Conservation (phyloP, 2,113 vertebrate species). For the Mastomys natalensis region DNA sequence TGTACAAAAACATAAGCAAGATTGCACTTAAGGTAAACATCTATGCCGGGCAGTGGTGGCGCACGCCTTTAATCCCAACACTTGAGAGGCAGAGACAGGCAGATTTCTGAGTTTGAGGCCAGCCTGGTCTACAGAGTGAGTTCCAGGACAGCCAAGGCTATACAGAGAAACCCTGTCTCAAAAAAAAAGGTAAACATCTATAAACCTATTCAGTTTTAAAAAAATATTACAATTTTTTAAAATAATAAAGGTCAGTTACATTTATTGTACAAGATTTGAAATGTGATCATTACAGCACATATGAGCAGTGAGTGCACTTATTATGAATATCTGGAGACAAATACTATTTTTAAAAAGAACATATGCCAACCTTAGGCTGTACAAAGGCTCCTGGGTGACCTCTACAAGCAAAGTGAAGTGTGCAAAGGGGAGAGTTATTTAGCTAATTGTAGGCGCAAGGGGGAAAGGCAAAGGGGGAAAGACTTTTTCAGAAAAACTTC, state of each 20-base stretch:
- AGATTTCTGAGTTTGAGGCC: no score
- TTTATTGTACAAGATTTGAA: not conserved
- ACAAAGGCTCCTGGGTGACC: not conserved
- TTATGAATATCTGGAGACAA: not conserved
- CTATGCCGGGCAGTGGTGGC: no score
- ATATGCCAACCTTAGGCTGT: not conserved
- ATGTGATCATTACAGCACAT: not conserved
- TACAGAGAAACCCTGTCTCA: no score
- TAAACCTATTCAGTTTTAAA: conserved; percentile 37
- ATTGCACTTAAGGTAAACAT: not conserved
- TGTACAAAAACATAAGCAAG: not conserved
- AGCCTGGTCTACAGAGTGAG: no score
- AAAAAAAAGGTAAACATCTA: conserved; percentile 28
- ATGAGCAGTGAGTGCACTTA: not conserved
- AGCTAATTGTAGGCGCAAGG: conserved; percentile 46
- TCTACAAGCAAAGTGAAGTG: not conserved
- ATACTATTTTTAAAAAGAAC: conserved; percentile 3
- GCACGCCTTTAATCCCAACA: no score
- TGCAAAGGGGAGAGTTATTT: not conserved
- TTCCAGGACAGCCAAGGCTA: no score
- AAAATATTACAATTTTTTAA: not conserved
- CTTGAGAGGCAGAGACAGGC: no score
- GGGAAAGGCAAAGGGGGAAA: not conserved
- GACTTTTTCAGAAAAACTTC: conserved; percentile 16
- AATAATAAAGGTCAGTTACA: not conserved